Percentiles rank a stretch among this genome's conserved stretches.
Evolutionary conservation across 2,797 vertebrate genomes (phyloP).

Genomic region (Pygocentrus nattereri): DNA sequence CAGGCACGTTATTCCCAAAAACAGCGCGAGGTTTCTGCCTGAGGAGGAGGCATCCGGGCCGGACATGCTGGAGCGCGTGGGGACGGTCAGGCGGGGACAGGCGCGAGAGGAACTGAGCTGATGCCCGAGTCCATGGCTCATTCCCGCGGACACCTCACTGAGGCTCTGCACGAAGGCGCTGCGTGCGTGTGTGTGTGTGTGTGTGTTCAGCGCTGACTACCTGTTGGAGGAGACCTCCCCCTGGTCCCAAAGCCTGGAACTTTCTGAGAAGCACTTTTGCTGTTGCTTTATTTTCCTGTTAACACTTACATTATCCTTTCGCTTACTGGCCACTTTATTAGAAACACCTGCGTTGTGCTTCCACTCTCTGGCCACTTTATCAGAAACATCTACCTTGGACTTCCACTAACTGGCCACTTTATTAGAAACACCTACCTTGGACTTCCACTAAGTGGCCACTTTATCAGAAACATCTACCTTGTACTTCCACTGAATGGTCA

Average conservation of each 20-base stretch:
- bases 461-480: too few species aligned
- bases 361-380: too few species aligned
- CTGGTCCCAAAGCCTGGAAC: conserved; percentile 50
- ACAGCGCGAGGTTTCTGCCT: conserved; percentile 77
- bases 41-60: conserved; percentile 79
- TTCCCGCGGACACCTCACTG: conserved; percentile 51
- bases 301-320: background rate
- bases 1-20: conserved; percentile 83
- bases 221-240: conserved; percentile 31
- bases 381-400: too few species aligned
- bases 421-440: too few species aligned
- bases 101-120: conserved; percentile 63
- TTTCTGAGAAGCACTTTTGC: too few species aligned
- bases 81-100: conserved; percentile 62
- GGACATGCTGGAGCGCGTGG: conserved; percentile 83
- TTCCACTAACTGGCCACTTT: too few species aligned
- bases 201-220: conserved; percentile 14
- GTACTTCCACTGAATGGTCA: too few species aligned
- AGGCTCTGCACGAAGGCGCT: conserved; percentile 34
- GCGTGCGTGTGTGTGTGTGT: background rate
- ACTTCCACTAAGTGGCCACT: too few species aligned
- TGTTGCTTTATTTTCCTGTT: too few species aligned
- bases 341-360: background rate
- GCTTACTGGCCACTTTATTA: too few species aligned
- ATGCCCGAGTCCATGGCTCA: conserved; percentile 72